These are phyloP conservation scores for Coptotermes formosanus DNA, from an alignment of 1,140 invertebrate genomes.

Conservation along the genomic window DNA sequence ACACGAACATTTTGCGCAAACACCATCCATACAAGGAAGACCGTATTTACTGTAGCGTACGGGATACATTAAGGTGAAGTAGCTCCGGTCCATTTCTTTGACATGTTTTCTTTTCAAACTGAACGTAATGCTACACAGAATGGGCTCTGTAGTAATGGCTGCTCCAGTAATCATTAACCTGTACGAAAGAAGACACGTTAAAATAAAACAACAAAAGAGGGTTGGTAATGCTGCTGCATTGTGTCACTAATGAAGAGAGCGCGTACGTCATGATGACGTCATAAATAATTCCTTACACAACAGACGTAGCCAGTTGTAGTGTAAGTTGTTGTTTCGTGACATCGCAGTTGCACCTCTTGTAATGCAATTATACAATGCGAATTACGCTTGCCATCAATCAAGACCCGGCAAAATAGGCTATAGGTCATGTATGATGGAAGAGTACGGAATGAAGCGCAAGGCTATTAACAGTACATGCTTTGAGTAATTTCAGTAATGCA, in stretches of 20 bases:
- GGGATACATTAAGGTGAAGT: no score
- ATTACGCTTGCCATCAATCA: background rate
- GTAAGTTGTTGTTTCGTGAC: background rate
- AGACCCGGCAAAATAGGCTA: background rate
- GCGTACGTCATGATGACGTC: background rate
- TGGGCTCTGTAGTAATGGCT: background rate
- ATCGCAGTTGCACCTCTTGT: background rate
- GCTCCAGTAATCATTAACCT: background rate
- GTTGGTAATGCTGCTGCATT: background rate
- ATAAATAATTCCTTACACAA: conserved; percentile 4
- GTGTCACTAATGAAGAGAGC: conserved; percentile 5
- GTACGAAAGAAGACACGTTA: no score
- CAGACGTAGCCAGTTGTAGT: background rate
- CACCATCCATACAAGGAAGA: no score
- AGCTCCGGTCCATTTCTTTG: no score
- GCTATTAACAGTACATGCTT: no score
- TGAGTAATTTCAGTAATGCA: no score
- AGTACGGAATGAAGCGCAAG: no score
- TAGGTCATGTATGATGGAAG: background rate
- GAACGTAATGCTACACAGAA: background rate
- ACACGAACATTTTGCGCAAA: no score
- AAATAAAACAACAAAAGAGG: background rate
- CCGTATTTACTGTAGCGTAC: no score
- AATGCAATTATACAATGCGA: background rate
- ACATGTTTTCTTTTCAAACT: background rate